A percentile compares a stretch with the other conserved stretches of the same genome.
Evolutionary conservation across 2,888 invertebrate species (phyloP).

Genomic region (Rapana venosa): DNA sequence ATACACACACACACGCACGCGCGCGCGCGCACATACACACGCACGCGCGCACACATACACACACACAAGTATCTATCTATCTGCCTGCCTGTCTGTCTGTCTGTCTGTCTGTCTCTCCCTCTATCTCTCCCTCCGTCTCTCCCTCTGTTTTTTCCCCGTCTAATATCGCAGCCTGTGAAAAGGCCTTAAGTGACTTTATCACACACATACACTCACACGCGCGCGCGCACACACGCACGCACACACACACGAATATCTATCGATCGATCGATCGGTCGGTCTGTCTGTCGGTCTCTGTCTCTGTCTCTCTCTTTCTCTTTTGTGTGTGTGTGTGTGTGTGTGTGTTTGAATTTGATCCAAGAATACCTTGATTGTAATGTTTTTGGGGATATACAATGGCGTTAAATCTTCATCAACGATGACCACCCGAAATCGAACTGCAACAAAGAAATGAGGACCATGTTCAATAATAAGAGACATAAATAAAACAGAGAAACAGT

Average conservation of each 20-base stretch:
- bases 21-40: not conserved
- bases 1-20: conserved; percentile 6
- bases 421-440: conserved; percentile 17
- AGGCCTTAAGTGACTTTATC: no score
- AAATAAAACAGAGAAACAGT: not conserved
- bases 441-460: not conserved
- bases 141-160: no score
- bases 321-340: conserved; percentile 18
- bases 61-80: no score
- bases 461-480: not conserved
- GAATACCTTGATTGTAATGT: not conserved
- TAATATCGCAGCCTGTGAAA: no score
- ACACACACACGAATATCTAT: not conserved
- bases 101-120: no score
- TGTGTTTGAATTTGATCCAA: not conserved
- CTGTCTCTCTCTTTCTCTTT: no score
- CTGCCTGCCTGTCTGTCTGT: no score
- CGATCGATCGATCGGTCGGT: not conserved
- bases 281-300: not conserved
- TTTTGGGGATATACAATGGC: not conserved
- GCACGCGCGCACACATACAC: not conserved
- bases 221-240: not conserved
- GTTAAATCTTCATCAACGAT: conserved; percentile 5
- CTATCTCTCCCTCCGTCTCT: not conserved
- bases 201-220: not conserved